phyloP scores from a whole-genome alignment of 2,113 vertebrate genomes.

The Festucalex cinctus region DNA sequence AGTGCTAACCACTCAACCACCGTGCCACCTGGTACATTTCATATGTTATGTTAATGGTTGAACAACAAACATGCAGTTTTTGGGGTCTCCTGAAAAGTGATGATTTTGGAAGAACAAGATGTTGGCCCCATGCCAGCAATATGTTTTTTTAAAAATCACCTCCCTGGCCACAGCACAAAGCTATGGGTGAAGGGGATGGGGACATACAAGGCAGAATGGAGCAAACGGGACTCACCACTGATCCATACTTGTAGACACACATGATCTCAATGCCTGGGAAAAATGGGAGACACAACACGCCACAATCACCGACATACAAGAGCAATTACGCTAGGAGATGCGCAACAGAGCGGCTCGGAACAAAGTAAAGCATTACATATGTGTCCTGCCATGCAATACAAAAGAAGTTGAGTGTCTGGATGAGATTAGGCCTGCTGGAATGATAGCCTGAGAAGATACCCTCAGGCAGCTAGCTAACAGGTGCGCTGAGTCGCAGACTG shows the following conservation, averaged over 20 bases:
- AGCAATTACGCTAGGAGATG: slow-evolving; percentile 62
- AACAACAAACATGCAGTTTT: too few species aligned
- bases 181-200: background rate
- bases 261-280: slow-evolving; percentile 93
- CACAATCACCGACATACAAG: slow-evolving; percentile 64
- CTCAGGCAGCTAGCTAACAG: slow-evolving; percentile 36
- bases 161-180: background rate
- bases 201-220: background rate
- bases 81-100: too few species aligned
- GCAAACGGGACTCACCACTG: slow-evolving; percentile 80
- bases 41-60: too few species aligned
- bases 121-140: too few species aligned
- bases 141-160: too few species aligned
- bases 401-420: slow-evolving; percentile 34
- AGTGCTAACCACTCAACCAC: too few species aligned
- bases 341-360: slow-evolving; percentile 53
- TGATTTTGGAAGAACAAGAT: too few species aligned
- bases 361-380: slow-evolving; percentile 64
- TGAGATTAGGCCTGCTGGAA: slow-evolving; percentile 32
- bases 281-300: slow-evolving; percentile 60
- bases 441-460: slow-evolving; percentile 28
- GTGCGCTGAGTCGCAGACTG: slow-evolving; percentile 29
- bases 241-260: slow-evolving; percentile 97
- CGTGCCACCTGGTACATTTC: too few species aligned
- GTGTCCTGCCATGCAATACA: slow-evolving; percentile 47